These are phyloP conservation scores for Leptinotarsa juncta DNA, from an alignment of 2,888 invertebrate genomes.

Conservation along the genomic window DNA sequence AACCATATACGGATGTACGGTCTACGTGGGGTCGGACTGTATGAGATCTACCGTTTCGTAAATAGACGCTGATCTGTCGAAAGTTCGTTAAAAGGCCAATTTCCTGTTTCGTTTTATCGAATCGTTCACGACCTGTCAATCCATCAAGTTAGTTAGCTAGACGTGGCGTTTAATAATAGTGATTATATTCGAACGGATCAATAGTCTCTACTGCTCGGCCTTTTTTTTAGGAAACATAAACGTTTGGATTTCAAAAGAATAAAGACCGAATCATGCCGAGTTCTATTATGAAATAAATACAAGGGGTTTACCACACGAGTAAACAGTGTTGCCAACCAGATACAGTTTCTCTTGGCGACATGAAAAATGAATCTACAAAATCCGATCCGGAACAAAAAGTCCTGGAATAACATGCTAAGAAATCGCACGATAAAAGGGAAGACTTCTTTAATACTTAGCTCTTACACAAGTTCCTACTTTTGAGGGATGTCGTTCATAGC, in stretches of 20 bases:
- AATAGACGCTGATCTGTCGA: neutral
- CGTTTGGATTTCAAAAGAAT: neutral
- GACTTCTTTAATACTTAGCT: no score
- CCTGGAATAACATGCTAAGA: no score
- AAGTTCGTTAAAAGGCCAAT: slow-evolving; percentile 8
- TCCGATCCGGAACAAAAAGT: no score
- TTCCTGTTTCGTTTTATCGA: neutral
- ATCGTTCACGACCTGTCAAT: slow-evolving; percentile 2
- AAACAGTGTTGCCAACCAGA: no score
- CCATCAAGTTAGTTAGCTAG: slow-evolving; percentile 3
- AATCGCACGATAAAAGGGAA: no score
- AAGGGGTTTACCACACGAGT: no score
- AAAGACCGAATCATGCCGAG: neutral
- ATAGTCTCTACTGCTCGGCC: neutral
- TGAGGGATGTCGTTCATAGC: no score
- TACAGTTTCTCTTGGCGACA: no score
- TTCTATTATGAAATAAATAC: no score
- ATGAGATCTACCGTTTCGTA: neutral
- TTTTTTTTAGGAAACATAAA: slow-evolving; percentile 9
- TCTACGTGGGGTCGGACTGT: neutral
- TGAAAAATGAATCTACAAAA: no score
- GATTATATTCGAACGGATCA: slow-evolving; percentile 1
- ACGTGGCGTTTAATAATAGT: neutral
- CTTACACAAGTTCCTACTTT: no score
- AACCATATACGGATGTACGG: neutral